phyloP scores from a whole-genome alignment of 2,888 invertebrate genomes.

The Asteroscopus sphinx region DNA sequence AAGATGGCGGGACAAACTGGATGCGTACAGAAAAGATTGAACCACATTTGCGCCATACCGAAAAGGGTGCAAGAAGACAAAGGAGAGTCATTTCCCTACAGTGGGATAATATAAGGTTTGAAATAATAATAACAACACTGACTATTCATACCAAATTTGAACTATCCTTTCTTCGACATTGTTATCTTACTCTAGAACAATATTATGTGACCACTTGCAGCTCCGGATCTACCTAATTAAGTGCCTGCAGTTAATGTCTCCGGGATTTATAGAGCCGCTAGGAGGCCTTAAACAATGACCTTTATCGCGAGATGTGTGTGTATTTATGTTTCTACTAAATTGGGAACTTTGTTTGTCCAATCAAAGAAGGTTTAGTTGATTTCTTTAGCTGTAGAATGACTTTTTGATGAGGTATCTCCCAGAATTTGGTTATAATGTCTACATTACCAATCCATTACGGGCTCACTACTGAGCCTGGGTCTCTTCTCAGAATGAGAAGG shows the following conservation, averaged over 20 bases:
- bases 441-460: too few relatives aligned
- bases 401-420: neutral
- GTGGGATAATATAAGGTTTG: too few relatives aligned
- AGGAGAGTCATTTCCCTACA: too few relatives aligned
- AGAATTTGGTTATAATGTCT: too few relatives aligned
- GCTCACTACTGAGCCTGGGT: too few relatives aligned
- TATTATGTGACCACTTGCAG: slow-evolving; percentile 68
- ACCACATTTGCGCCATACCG: too few relatives aligned
- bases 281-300: slow-evolving; percentile 53
- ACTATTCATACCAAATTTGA: too few relatives aligned
- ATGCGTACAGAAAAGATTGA: too few relatives aligned
- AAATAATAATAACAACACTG: too few relatives aligned
- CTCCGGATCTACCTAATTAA: slow-evolving; percentile 82
- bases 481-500: too few relatives aligned
- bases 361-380: slow-evolving; percentile 22
- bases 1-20: too few relatives aligned
- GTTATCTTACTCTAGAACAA: slow-evolving; percentile 64
- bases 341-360: slow-evolving; percentile 31
- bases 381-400: neutral
- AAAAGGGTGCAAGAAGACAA: too few relatives aligned
- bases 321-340: slow-evolving; percentile 43
- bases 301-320: slow-evolving; percentile 41
- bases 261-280: slow-evolving; percentile 69
- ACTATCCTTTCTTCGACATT: slow-evolving; percentile 9
- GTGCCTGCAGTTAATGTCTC: slow-evolving; percentile 81